Percentiles rank a stretch among this genome's conserved stretches.
Conservation (phyloP, 53 echinoderm and acorn worm species). For the Crossaster papposus region DNA sequence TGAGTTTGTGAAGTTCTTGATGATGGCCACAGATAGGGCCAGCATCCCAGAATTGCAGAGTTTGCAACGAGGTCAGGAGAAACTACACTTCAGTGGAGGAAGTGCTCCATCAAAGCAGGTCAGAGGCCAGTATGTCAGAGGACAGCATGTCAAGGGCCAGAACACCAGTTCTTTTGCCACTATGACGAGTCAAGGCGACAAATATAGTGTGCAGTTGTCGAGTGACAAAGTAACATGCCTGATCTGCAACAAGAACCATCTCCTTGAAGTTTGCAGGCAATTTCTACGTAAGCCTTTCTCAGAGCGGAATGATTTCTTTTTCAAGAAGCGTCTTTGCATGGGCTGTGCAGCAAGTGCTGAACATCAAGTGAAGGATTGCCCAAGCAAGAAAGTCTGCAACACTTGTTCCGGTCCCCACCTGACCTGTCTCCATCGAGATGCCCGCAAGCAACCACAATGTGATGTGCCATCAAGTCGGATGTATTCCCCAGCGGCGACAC, state of each 20-base stretch:
- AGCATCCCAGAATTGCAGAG: conserved; percentile 54
- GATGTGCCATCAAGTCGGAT: too few relatives aligned
- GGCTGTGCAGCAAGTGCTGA: conserved; percentile 30
- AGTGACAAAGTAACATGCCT: background rate
- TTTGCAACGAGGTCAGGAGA: background rate
- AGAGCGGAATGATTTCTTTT: conserved; percentile 43
- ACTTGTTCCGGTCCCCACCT: conserved; percentile 25
- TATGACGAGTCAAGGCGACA: background rate
- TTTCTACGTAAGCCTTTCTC: conserved; percentile 31
- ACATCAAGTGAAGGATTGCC: conserved; percentile 43
- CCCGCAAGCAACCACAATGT: too few relatives aligned
- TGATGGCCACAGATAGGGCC: conserved; percentile 23
- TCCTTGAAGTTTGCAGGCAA: background rate
- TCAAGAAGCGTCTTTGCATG: conserved; percentile 48
- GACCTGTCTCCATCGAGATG: conserved; percentile 17
- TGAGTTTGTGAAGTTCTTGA: conserved; percentile 48
- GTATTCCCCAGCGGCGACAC: background rate
- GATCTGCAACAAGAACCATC: conserved; percentile 1
- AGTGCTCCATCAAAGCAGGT: background rate
- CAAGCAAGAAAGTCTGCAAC: conserved; percentile 17
- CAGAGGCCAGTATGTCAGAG: too few relatives aligned
- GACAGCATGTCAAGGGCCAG: background rate
- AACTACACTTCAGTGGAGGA: background rate
- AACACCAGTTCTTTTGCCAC: conserved; percentile 12
- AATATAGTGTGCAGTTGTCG: too few relatives aligned